Evolutionary conservation across 2,797 vertebrate genomes (phyloP).

Genomic region (Harpagifer antarcticus): DNA sequence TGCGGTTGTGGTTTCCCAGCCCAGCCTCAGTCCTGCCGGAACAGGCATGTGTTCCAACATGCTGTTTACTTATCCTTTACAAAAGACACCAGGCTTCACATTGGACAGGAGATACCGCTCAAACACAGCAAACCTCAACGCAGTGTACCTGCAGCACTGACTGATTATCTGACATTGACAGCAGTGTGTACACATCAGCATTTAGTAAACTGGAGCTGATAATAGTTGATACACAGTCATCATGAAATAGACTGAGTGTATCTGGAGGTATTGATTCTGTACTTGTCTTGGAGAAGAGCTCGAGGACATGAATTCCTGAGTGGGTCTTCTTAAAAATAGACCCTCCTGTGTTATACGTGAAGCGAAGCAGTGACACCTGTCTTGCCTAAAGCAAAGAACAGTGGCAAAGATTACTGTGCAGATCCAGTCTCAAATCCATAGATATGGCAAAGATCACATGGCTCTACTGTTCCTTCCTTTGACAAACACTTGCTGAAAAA

Average conservation of each 20-base stretch:
- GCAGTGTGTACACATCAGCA: slow-evolving; percentile 38
- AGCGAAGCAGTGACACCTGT: slow-evolving; percentile 56
- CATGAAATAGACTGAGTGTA: slow-evolving; percentile 22
- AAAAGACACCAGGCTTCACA: slow-evolving; percentile 69
- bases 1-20: slow-evolving; percentile 50
- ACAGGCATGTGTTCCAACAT: slow-evolving; percentile 71
- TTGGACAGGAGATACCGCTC: slow-evolving; percentile 49
- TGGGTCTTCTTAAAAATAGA: slow-evolving; percentile 22
- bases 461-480: slow-evolving; percentile 24
- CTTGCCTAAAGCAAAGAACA: slow-evolving; percentile 44
- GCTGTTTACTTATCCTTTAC: slow-evolving; percentile 77
- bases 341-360: too few species aligned
- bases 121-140: slow-evolving; percentile 63
- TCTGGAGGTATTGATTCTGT: slow-evolving; percentile 22
- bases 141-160: slow-evolving; percentile 44
- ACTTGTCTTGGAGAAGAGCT: slow-evolving; percentile 15
- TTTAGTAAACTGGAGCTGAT: slow-evolving; percentile 35
- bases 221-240: slow-evolving; percentile 49
- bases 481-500: slow-evolving; percentile 12
- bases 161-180: slow-evolving; percentile 48
- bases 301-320: slow-evolving; percentile 46
- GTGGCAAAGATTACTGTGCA: slow-evolving; percentile 15
- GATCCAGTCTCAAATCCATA: slow-evolving; percentile 34
- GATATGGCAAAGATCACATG: slow-evolving; percentile 10
- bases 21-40: slow-evolving; percentile 56